A percentile compares a stretch with the other conserved stretches of the same genome.
Conservation (phyloP, 2,888 invertebrate species). For the Cosmia pyralina region DNA sequence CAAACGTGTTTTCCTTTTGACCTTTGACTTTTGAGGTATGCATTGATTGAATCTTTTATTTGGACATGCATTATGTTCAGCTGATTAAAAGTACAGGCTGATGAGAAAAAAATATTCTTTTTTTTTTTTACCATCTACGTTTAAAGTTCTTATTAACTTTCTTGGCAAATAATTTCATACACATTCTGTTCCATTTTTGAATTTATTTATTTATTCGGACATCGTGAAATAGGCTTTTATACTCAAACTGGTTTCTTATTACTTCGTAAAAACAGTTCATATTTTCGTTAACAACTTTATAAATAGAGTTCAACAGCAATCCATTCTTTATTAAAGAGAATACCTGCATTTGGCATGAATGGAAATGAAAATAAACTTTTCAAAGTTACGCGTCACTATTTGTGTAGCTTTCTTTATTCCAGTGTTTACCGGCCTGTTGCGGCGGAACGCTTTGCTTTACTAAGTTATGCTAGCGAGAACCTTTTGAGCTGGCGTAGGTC, state of each 20-base stretch:
- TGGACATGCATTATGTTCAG: too few species aligned
- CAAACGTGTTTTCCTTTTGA: neutral
- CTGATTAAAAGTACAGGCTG: too few species aligned
- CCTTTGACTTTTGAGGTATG: too few species aligned
- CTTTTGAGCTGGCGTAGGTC: neutral
- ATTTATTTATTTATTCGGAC: too few species aligned
- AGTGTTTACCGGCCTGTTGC: neutral
- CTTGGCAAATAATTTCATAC: too few species aligned
- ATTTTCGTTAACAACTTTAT: neutral
- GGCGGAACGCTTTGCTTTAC: neutral
- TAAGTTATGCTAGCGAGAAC: neutral
- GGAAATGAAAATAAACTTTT: constrained; percentile 22
- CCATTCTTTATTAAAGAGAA: constrained; percentile 7
- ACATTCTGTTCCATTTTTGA: too few species aligned
- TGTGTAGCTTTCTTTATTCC: constrained; percentile 7
- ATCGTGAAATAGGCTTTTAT: too few species aligned
- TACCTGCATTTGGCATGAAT: constrained; percentile 21
- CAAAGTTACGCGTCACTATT: constrained; percentile 20
- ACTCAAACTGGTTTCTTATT: too few species aligned
- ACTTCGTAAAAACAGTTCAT: too few species aligned
- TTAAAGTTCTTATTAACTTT: too few species aligned
- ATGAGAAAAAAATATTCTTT: too few species aligned
- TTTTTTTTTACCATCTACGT: too few species aligned
- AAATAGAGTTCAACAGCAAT: neutral
- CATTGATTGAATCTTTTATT: neutral